phyloP scores from a whole-genome alignment of 2,888 invertebrate species.

The Eledone cirrhosa region DNA sequence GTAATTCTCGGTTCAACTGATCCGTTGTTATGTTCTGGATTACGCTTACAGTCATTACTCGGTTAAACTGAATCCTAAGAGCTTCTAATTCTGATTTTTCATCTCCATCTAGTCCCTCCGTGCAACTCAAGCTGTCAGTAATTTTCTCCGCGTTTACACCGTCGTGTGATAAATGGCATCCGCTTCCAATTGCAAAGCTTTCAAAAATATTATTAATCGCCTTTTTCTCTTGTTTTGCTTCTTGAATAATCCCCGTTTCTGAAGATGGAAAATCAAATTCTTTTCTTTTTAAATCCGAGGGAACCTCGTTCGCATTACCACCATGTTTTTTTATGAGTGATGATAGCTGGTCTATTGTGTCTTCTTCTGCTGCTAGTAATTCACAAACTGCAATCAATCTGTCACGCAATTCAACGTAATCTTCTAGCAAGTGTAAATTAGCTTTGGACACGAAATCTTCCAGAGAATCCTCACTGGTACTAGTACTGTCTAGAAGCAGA shows the following conservation, averaged over 20 bases:
- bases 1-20: not conserved
- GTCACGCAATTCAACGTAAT: slow-evolving; percentile 79
- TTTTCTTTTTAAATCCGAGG: not conserved
- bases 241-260: no score
- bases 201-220: no score
- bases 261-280: no score
- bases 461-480: slow-evolving; percentile 50
- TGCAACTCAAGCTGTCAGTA: not conserved
- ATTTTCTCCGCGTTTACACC: not conserved
- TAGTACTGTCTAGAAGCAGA: slow-evolving; percentile 42
- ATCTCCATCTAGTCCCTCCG: not conserved
- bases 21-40: slow-evolving; percentile 43
- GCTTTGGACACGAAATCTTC: slow-evolving; percentile 71
- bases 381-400: slow-evolving; percentile 79
- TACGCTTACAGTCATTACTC: slow-evolving; percentile 50
- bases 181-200: not conserved
- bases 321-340: slow-evolving; percentile 67
- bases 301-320: not conserved
- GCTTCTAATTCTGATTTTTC: slow-evolving; percentile 38
- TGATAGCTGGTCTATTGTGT: slow-evolving; percentile 76
- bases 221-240: no score
- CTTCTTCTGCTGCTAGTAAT: slow-evolving; percentile 78
- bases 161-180: not conserved
- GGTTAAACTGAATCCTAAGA: slow-evolving; percentile 49
- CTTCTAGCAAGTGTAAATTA: slow-evolving; percentile 72